Evolutionary conservation across 64 coral and sea anemone species (phyloP).

Genomic region (Actinia equina): DNA sequence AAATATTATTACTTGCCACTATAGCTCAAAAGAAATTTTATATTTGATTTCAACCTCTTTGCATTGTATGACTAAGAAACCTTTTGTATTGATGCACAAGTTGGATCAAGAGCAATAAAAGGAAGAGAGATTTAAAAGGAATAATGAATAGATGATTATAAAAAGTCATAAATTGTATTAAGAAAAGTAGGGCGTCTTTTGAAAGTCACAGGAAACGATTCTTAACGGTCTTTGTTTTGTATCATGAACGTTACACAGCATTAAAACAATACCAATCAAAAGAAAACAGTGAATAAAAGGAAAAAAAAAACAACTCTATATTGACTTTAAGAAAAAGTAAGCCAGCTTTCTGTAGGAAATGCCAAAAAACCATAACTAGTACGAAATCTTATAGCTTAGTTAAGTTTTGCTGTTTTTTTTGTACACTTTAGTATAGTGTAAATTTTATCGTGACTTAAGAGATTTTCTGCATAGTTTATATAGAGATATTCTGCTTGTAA

Average conservation of each 20-base stretch:
- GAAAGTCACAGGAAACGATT: background rate
- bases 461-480: too few relatives aligned
- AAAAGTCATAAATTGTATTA: constrained; percentile 7
- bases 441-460: too few relatives aligned
- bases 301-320: background rate
- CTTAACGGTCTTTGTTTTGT: background rate
- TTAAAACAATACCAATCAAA: background rate
- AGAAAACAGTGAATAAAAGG: background rate
- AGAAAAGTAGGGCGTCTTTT: background rate
- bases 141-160: background rate
- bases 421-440: too few relatives aligned
- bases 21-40: background rate
- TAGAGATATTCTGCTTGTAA: background rate
- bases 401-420: background rate
- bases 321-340: background rate
- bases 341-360: background rate
- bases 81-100: background rate
- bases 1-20: background rate
- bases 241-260: background rate
- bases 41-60: background rate
- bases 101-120: background rate
- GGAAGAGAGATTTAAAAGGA: background rate
- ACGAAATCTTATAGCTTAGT: background rate
- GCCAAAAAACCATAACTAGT: background rate
- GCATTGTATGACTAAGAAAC: background rate